Base-by-base conservation (phyloP, 2,113 vertebrate genomes). In the Chloebia gouldiae region DNA sequence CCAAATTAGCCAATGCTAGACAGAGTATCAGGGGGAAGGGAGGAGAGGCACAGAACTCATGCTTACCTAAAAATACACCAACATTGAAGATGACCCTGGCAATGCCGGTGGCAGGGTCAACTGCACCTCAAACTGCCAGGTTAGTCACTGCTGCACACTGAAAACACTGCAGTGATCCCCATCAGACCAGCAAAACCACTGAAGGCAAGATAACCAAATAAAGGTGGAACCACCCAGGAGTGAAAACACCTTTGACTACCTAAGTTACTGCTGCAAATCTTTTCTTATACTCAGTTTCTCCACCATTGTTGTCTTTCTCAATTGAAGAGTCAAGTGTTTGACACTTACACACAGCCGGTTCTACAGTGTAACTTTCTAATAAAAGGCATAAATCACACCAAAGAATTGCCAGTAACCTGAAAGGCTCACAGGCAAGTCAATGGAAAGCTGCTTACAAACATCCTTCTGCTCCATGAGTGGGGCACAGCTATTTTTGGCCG, bases 381-480 rank as follows among this genome's bases (percentile, higher is more conserved):
- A 83, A 4, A 20, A 37, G 15, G 20, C 16, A 42, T 6, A 81
- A 89, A 47, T 54, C 54, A 24, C 53, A 68, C 21, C 16, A 71
- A 73, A 56, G 15, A 10, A 45, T 28, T 20, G 68, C 51, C 59
- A 64, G 42, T 7, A 71, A 57, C 56, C n/a, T 42, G 70, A 78
- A 84, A 50, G 53, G 73, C 54, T 89, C 37, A 31, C n/a, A 85
- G 50, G 42, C 33, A 77, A 73, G 50, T 50, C 84, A 87, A 90
- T 72, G 78, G 59, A 71, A 92, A 95, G 70, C 93, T 85, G 81
- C 71, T 73, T 82, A 73, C 87, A 85, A 85, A 90, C 75, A 95
- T 65, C 57, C 20, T 53, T 64, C 30, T 66, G 73, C 64, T 42
- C 75, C 24, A 11, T 25, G 59, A 72, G 45, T 5, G 24, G 40